Evolutionary conservation across 2,113 vertebrate genomes (phyloP).

Genomic region (Mus musculus): DNA sequence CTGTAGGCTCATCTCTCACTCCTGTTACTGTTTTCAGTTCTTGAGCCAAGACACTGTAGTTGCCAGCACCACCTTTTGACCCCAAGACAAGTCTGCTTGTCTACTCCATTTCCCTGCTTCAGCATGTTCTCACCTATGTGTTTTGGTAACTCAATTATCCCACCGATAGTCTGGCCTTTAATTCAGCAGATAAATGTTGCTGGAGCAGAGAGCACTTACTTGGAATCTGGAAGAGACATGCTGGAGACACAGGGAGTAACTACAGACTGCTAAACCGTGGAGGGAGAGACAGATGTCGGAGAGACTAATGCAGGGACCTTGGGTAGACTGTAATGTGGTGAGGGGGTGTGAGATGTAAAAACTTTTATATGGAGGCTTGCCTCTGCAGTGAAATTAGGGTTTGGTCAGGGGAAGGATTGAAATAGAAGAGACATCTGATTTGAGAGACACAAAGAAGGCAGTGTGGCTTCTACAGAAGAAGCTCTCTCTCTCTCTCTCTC

Average conservation of each 20-base stretch:
- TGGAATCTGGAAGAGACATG: not conserved
- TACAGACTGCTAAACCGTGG: not conserved
- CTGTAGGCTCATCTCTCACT: not conserved
- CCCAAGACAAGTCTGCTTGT: not conserved
- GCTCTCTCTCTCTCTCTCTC: not conserved
- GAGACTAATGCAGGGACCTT: rapidly evolving
- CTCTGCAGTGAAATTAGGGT: not conserved
- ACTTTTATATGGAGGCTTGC: not conserved
- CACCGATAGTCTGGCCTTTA: not conserved
- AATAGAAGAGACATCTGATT: no score
- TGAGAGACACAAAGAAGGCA: not conserved
- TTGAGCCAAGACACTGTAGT: not conserved
- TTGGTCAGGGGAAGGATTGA: not conserved
- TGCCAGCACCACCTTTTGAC: not conserved
- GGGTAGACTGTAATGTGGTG: not conserved
- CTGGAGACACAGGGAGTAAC: not conserved
- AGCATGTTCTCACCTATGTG: not conserved
- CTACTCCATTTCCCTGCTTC: not conserved
- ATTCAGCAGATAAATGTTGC: not conserved
- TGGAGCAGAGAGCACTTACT: not conserved
- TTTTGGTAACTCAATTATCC: not conserved
- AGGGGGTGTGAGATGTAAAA: not conserved
- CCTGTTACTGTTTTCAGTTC: not conserved
- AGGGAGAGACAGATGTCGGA: not conserved
- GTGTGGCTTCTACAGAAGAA: not conserved